phyloP scores from a whole-genome alignment of 2,888 invertebrate species.

The Cephus pygmeus region DNA sequence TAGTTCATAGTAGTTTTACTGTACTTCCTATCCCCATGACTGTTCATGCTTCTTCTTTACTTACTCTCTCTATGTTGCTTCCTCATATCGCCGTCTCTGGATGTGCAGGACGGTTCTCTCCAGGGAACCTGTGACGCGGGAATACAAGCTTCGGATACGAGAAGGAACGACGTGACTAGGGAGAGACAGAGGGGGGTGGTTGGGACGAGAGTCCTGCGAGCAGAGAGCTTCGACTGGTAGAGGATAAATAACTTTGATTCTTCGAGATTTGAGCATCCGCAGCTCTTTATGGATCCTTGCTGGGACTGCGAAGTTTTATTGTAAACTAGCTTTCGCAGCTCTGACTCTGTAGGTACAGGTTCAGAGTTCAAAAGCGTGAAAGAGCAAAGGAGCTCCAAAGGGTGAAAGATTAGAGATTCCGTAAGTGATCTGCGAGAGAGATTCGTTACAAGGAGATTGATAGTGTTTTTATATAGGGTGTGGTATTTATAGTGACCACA shows the following conservation, averaged over 20 bases:
- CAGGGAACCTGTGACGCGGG: background rate
- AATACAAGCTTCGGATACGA: background rate
- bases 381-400: background rate
- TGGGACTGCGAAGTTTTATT: background rate
- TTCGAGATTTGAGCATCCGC: background rate
- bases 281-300: background rate
- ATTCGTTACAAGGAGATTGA: background rate
- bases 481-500: no score
- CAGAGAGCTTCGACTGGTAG: background rate
- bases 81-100: background rate
- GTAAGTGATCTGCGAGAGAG: background rate
- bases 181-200: background rate
- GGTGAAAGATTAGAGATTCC: background rate
- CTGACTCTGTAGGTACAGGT: background rate
- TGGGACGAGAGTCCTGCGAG: background rate
- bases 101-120: background rate
- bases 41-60: background rate
- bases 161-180: background rate
- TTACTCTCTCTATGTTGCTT: background rate
- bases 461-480: background rate
- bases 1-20: background rate
- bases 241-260: background rate
- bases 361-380: background rate
- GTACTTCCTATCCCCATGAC: background rate
- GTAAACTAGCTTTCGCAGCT: background rate